Conservation (phyloP, 1,140 invertebrate genomes). For the Drosophila watanabei region DNA sequence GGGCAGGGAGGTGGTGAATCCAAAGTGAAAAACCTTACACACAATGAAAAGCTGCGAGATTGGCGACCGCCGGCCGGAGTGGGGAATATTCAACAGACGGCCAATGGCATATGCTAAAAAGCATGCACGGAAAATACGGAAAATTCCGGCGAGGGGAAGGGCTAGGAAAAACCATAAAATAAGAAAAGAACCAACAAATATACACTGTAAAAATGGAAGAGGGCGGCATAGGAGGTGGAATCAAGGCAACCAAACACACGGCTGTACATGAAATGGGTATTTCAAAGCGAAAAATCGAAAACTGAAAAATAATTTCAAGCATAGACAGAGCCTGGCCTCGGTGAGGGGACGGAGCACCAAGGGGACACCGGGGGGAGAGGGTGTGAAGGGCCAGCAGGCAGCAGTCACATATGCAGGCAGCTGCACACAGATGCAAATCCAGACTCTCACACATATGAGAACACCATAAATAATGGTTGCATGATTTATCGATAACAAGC, state of each 20-base stretch:
- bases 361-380: background rate
- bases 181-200: constrained; percentile 35
- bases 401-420: constrained; percentile 76
- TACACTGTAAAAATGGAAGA: background rate
- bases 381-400: constrained; percentile 9
- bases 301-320: constrained; percentile 83
- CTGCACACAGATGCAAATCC: constrained; percentile 69
- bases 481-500: constrained; percentile 85
- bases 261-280: constrained; percentile 77
- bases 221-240: constrained; percentile 23
- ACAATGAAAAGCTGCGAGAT: constrained; percentile 79
- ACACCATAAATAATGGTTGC: constrained; percentile 85
- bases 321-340: constrained; percentile 36
- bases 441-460: constrained; percentile 57
- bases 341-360: background rate
- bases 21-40: constrained; percentile 83
- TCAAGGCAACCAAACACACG: constrained; percentile 60
- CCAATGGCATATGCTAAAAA: constrained; percentile 83
- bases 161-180: constrained; percentile 51
- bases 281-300: constrained; percentile 84
- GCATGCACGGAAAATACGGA: constrained; percentile 71
- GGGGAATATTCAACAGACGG: constrained; percentile 50
- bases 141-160: constrained; percentile 60
- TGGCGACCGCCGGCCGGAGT: constrained; percentile 5
- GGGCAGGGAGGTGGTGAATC: constrained; percentile 18